Conservation (phyloP, 2,888 invertebrate species). For the Phlogophora meticulosa region DNA sequence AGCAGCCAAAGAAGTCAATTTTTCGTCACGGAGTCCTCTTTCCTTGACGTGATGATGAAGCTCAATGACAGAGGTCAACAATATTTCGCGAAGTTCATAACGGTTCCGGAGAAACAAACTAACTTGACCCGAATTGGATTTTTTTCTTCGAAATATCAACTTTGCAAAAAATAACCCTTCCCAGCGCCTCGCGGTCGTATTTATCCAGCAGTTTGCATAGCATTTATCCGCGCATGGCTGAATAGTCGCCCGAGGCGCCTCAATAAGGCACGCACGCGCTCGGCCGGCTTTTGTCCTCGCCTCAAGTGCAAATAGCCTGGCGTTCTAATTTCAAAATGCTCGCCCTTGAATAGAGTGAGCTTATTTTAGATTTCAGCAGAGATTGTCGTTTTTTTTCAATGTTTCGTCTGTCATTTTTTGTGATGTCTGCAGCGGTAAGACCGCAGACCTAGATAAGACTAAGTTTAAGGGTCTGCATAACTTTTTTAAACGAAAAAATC, state of each 20-base stretch:
- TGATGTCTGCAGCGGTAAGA: conserved; percentile 9
- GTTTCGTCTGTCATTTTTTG: conserved; percentile 7
- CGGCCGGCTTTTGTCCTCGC: conserved; percentile 77
- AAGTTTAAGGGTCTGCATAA: too few species aligned
- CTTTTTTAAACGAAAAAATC: too few species aligned
- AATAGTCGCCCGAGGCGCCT: conserved; percentile 73
- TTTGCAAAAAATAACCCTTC: conserved; percentile 46
- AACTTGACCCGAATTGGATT: conserved; percentile 43
- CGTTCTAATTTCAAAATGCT: conserved; percentile 86
- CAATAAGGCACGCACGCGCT: conserved; percentile 79
- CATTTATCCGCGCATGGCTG: conserved; percentile 68
- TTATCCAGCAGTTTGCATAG: conserved; percentile 70
- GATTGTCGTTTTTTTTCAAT: conserved; percentile 53
- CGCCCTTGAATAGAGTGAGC: conserved; percentile 75
- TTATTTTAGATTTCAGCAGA: conserved; percentile 73
- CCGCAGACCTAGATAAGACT: not conserved
- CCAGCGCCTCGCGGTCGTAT: conserved; percentile 61
- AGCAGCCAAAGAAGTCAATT: too few species aligned
- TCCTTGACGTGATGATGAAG: too few species aligned
- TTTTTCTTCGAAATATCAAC: conserved; percentile 45
- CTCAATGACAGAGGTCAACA: not conserved
- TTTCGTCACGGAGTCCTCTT: too few species aligned
- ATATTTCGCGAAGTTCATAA: not conserved
- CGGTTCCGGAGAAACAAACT: conserved; percentile 20
- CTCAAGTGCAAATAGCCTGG: conserved; percentile 87